phyloP scores from a whole-genome alignment of 2,113 vertebrate species.

The Rhinolophus sinicus region DNA sequence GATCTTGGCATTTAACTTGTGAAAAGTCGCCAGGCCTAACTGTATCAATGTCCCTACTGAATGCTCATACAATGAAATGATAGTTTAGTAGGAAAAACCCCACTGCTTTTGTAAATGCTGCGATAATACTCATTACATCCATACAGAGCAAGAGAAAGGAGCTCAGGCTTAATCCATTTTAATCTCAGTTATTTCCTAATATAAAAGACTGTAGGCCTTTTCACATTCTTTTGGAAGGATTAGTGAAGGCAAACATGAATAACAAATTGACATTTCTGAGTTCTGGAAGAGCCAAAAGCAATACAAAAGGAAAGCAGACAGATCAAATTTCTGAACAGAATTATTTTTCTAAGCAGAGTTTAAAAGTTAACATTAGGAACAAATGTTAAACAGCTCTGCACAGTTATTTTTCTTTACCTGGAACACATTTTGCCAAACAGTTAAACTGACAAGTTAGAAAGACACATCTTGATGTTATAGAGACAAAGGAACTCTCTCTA shows the following conservation, averaged over 20 bases:
- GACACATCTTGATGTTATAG: constrained; percentile 50
- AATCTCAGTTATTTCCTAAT: constrained; percentile 76
- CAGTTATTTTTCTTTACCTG: constrained; percentile 79
- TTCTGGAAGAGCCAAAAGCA: constrained; percentile 81
- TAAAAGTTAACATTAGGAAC: constrained; percentile 81
- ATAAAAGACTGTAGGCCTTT: constrained; percentile 70
- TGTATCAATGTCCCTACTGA: constrained; percentile 56
- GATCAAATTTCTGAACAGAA: constrained; percentile 82
- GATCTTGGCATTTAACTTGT: constrained; percentile 62
- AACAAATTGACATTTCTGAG: constrained; percentile 78
- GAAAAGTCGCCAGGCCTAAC: constrained; percentile 46
- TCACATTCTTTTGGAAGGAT: constrained; percentile 81
- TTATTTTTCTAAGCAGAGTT: constrained; percentile 82
- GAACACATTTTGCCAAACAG: constrained; percentile 74
- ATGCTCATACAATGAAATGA: constrained; percentile 65
- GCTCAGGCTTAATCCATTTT: constrained; percentile 65
- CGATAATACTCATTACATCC: constrained; percentile 63
- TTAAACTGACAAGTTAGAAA: constrained; percentile 62
- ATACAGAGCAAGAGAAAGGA: constrained; percentile 60
- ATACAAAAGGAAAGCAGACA: constrained; percentile 79
- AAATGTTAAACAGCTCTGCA: constrained; percentile 80
- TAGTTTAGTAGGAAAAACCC: constrained; percentile 43
- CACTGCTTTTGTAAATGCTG: constrained; percentile 59
- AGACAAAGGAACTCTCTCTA: constrained; percentile 51
- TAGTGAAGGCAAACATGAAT: constrained; percentile 81